Conservation (phyloP, 2,113 vertebrate species). For the Scomber japonicus region DNA sequence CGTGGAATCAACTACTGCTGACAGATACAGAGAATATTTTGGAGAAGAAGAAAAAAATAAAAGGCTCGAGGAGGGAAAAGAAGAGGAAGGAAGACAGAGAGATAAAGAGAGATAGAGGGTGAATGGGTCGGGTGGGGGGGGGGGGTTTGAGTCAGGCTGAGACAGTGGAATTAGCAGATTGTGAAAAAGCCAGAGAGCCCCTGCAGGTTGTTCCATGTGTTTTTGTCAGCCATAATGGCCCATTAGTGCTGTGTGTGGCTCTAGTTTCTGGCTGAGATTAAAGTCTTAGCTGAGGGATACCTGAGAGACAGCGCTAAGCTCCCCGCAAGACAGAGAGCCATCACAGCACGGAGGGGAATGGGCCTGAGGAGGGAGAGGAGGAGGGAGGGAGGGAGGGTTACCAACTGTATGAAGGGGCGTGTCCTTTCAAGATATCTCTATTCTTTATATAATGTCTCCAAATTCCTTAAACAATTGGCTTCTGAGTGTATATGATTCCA, state of each 20-base stretch:
- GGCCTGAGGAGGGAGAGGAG: conserved; percentile 13
- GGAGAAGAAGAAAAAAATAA: neutral
- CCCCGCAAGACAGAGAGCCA: conserved; percentile 47
- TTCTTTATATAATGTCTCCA: neutral
- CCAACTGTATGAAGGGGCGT: conserved; percentile 16
- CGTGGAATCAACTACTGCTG: conserved; percentile 69
- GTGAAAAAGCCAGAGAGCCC: conserved; percentile 64
- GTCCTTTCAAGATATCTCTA: neutral
- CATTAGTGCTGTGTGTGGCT: conserved; percentile 77
- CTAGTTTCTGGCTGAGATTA: conserved; percentile 82
- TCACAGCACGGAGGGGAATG: conserved; percentile 48
- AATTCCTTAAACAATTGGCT: neutral
- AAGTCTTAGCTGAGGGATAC: conserved; percentile 79
- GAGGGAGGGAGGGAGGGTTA: neutral
- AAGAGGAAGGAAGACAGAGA: conserved; percentile 19
- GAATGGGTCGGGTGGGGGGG: conserved; percentile 12
- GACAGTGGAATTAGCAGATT: conserved; percentile 70
- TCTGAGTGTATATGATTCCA: neutral
- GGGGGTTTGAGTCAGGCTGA: conserved; percentile 13
- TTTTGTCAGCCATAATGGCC: conserved; percentile 77
- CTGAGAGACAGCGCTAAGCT: conserved; percentile 74
- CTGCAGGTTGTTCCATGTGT: conserved; percentile 69
- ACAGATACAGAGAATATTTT: conserved; percentile 46
- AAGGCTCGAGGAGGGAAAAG: neutral
- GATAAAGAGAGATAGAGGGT: conserved; percentile 30